phyloP scores from a whole-genome alignment of 2,888 invertebrate species.

The Hololepta plana region DNA sequence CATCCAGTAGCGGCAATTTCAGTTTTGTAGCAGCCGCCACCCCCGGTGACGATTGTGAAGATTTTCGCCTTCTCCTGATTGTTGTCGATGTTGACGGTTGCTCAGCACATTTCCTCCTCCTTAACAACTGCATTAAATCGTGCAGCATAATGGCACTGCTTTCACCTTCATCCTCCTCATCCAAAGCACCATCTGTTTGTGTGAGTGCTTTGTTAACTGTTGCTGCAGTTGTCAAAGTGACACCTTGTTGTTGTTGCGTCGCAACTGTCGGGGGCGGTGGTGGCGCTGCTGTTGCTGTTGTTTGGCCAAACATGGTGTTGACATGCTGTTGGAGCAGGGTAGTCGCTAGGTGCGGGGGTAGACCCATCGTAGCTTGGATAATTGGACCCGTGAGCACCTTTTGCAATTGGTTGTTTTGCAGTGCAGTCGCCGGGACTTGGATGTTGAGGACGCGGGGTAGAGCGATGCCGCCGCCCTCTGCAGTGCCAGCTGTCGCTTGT shows the following conservation, averaged over 20 bases:
- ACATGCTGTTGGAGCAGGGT: slow-evolving; percentile 78
- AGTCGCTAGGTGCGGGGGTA: slow-evolving; percentile 66
- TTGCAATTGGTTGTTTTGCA: slow-evolving; percentile 41
- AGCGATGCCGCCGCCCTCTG: slow-evolving; percentile 41
- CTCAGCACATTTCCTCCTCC: too few relatives aligned
- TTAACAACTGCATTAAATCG: too few relatives aligned
- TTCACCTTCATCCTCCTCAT: slow-evolving; percentile 6
- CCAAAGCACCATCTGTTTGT: slow-evolving; percentile 14
- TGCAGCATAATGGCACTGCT: too few relatives aligned
- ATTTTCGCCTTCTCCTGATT: too few relatives aligned
- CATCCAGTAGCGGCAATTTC: slow-evolving; percentile 34
- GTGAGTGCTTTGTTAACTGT: slow-evolving; percentile 15
- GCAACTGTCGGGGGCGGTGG: slow-evolving; percentile 4
- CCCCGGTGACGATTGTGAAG: too few relatives aligned
- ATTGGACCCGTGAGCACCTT: slow-evolving; percentile 71
- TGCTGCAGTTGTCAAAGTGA: slow-evolving; percentile 8
- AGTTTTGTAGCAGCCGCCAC: too few relatives aligned
- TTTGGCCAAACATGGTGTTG: slow-evolving; percentile 43
- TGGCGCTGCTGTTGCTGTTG: slow-evolving; percentile 10
- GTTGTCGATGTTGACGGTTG: slow-evolving; percentile 18
- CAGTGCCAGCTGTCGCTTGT: too few relatives aligned
- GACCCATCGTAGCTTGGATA: slow-evolving; percentile 75
- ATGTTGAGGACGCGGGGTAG: slow-evolving; percentile 65
- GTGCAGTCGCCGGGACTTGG: slow-evolving; percentile 73
- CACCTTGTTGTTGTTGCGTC: slow-evolving; percentile 8